These are phyloP conservation scores for Stegodyphus dumicola DNA, from an alignment of 1,140 invertebrate species.

Conservation along the genomic window DNA sequence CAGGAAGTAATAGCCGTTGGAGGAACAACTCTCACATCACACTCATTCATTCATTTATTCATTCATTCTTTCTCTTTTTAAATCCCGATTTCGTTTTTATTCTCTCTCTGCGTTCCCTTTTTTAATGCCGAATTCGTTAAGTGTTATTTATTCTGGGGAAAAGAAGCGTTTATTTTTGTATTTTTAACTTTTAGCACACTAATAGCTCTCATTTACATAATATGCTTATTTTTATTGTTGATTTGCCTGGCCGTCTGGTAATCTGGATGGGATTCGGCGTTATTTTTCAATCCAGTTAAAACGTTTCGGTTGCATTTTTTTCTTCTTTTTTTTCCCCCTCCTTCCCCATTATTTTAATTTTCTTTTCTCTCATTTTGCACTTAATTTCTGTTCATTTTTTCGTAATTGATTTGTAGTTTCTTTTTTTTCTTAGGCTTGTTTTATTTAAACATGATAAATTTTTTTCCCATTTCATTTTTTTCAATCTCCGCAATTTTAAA, in stretches of 20 bases:
- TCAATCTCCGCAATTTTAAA: conserved; percentile 5
- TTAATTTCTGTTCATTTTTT: conserved; percentile 56
- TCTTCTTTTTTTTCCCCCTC: conserved; percentile 1
- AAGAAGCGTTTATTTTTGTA: conserved; percentile 48
- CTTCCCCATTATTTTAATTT: conserved; percentile 16
- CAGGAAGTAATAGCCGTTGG: conserved; percentile 45
- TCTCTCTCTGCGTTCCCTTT: conserved; percentile 17
- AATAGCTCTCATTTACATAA: conserved; percentile 60
- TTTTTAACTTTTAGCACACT: conserved; percentile 60
- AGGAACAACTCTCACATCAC: conserved; percentile 47
- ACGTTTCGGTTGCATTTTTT: conserved; percentile 30
- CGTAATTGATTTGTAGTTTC: conserved; percentile 46
- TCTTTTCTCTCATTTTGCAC: conserved; percentile 42
- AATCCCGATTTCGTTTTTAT: conserved; percentile 42
- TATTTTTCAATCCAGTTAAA: conserved; percentile 59
- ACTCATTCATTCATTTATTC: conserved; percentile 23
- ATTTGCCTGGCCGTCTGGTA: conserved; percentile 32
- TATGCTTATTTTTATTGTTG: conserved; percentile 61
- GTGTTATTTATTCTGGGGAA: conserved; percentile 57
- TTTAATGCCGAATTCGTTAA: conserved; percentile 57
- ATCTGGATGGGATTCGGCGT: conserved; percentile 25
- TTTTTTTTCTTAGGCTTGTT: conserved; percentile 1
- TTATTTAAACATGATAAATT: neutral
- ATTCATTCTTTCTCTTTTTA: conserved; percentile 17
- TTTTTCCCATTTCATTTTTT: conserved; percentile 21